Evolutionary conservation across 2,113 vertebrate genomes (phyloP).

Genomic region (Boleophthalmus pectinirostris): DNA sequence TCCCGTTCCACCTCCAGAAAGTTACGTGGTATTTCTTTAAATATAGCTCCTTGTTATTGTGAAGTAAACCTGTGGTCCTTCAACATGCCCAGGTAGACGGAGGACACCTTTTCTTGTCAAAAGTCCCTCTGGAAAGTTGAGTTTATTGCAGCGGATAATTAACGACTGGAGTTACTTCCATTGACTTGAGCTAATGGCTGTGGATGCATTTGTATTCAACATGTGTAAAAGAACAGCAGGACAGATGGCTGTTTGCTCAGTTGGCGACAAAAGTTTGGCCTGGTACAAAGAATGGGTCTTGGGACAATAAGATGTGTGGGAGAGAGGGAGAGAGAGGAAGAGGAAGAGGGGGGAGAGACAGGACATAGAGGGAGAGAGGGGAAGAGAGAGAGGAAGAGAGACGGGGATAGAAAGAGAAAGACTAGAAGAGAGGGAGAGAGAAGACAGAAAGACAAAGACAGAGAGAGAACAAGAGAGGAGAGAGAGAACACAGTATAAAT

Average conservation of each 20-base stretch:
- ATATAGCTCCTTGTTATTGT: neutral
- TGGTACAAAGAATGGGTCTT: constrained; percentile 7
- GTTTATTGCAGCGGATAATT: constrained; percentile 12
- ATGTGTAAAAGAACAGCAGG: constrained; percentile 14
- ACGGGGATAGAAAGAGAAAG: too few relatives aligned
- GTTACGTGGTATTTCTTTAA: too few relatives aligned
- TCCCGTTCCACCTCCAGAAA: too few relatives aligned
- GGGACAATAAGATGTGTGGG: neutral
- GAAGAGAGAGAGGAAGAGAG: too few relatives aligned
- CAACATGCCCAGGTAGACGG: constrained; percentile 4
- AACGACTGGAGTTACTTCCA: constrained; percentile 10
- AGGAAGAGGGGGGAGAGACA: neutral
- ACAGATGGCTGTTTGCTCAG: constrained; percentile 36
- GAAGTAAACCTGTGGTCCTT: constrained; percentile 3
- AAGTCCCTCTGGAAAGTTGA: neutral
- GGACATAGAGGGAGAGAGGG: too few relatives aligned
- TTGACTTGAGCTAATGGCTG: neutral
- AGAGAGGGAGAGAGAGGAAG: neutral
- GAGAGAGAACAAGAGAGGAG: neutral
- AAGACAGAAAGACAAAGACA: too few relatives aligned
- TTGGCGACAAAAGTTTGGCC: constrained; percentile 22
- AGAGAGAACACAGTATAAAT: constrained; percentile 15
- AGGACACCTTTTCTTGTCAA: constrained; percentile 26
- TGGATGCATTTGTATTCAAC: constrained; percentile 28
- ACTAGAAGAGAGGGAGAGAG: too few relatives aligned